Evolutionary conservation across 2,888 invertebrate genomes (phyloP).

Genomic region (Vandiemenella viatica): DNA sequence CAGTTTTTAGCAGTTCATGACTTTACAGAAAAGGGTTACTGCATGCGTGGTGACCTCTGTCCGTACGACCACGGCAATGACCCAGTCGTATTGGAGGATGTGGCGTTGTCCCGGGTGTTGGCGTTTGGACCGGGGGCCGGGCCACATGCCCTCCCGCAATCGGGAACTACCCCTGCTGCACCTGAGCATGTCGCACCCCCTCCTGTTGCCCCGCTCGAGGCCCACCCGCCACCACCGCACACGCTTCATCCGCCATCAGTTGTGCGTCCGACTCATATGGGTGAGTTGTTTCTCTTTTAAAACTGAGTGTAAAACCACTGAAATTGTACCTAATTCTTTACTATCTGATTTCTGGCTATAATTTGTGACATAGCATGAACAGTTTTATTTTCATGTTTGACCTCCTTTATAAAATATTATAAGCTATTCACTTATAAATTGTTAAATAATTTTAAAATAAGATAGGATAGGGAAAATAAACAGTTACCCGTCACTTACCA

Average conservation of each 20-base stretch:
- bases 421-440: too few relatives aligned
- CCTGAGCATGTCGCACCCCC: constrained; percentile 15
- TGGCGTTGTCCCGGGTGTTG: constrained; percentile 41
- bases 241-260: constrained; percentile 13
- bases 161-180: constrained; percentile 4
- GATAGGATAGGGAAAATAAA: too few relatives aligned
- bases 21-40: constrained; percentile 79
- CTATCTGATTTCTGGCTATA: too few relatives aligned
- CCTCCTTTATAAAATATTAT: too few relatives aligned
- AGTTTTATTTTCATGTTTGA: too few relatives aligned
- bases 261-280: constrained; percentile 9
- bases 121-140: constrained; percentile 21
- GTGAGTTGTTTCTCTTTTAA: too few relatives aligned
- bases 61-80: constrained; percentile 94
- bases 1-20: too few relatives aligned
- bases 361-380: too few relatives aligned
- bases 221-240: constrained; percentile 8
- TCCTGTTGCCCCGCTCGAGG: constrained; percentile 21
- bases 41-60: constrained; percentile 92
- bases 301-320: too few relatives aligned
- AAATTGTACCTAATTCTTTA: too few relatives aligned
- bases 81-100: constrained; percentile 87
- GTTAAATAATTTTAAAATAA: too few relatives aligned
- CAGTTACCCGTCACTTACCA: too few relatives aligned
- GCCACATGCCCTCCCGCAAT: constrained; percentile 2